Base-by-base conservation (phyloP, 2,113 vertebrate species). In the Apteryx mantelli region DNA sequence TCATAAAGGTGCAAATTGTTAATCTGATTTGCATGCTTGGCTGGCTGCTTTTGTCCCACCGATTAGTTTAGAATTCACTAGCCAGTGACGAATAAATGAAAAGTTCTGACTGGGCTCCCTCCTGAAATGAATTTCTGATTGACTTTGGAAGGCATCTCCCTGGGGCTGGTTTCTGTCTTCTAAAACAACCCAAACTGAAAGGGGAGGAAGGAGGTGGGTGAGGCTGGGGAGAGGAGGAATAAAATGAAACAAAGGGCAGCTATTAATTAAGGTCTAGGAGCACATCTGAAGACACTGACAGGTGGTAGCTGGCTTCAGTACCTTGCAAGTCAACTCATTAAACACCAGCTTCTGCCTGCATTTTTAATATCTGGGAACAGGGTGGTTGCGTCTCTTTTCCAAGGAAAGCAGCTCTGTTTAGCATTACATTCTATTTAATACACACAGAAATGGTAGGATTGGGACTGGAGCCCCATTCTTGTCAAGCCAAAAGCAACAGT, bases 1-100 rank as follows among this genome's bases (percentile, higher is more conserved):
- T 93, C 90, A 91, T 64, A 94, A 97, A 97, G 96, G 96, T 96
- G 92, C 88, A 97, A 98, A 96, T 91, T 96, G 77, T 94, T 95
- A 97, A 97, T 96, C 97, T 97, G 92, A 97, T 98, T 97, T 97
- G 93, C 96, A 97, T 95, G 84, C 89, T 82, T 96, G 94, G 46
- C 81, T 93, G 94, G 53, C 93, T 96, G 86, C 82, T 94, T 95
- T 94, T 96, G 92, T 91, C 91, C 91, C 46, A 10, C 82, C 36
- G 86, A 90, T 97, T 89, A 78, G 91, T 89, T 96, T 93, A 87
- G 91, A 96, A 97, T 90, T 86, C 78, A 88, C 52, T 83, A 91
- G 76, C 84, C 7, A 1, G 76, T 64, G 82, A 97, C 42, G 70
- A 97, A 97, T 96, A 97, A 97, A 94, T 89, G 91, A 93, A 93